A percentile compares a stretch with the other conserved stretches of the same genome.
These are phyloP conservation scores for Lipophrys pholis DNA, from an alignment of 2,113 vertebrate genomes.

Conservation along the genomic window DNA sequence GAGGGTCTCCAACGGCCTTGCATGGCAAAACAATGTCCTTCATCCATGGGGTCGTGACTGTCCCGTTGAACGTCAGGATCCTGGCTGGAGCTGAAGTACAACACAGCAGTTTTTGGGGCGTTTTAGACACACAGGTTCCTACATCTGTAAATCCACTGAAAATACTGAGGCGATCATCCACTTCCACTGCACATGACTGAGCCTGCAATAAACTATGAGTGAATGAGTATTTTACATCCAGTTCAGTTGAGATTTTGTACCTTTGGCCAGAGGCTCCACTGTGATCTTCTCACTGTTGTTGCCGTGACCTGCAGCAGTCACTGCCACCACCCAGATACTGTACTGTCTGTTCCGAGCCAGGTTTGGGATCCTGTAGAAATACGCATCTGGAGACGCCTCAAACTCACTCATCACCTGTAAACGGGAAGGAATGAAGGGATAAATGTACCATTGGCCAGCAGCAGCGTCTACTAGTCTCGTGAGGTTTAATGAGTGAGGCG, in stretches of 20 bases:
- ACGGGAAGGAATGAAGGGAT: slow-evolving; percentile 9
- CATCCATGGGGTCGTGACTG: slow-evolving; percentile 98
- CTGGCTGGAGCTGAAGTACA: slow-evolving; percentile 90
- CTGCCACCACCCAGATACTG: slow-evolving; percentile 97
- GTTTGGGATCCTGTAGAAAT: slow-evolving; percentile 96
- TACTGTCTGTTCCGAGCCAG: slow-evolving; percentile 94
- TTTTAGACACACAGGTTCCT: neutral
- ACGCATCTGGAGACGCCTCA: slow-evolving; percentile 95
- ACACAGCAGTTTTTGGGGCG: neutral
- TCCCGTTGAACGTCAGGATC: slow-evolving; percentile 96
- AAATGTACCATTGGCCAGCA: slow-evolving; percentile 50
- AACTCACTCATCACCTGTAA: slow-evolving; percentile 98
- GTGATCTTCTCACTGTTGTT: slow-evolving; percentile 98
- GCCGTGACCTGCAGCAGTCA: slow-evolving; percentile 95
- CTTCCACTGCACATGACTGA: neutral
- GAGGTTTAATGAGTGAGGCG: neutral
- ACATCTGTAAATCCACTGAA: no score
- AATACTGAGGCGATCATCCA: neutral
- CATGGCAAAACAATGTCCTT: slow-evolving; percentile 96
- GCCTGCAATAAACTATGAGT: neutral
- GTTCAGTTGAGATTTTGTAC: slow-evolving; percentile 72
- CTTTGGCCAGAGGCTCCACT: slow-evolving; percentile 95
- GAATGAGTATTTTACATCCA: neutral
- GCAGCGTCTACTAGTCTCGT: neutral
- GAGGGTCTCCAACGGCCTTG: slow-evolving; percentile 94